phyloP scores from a whole-genome alignment of 2,888 invertebrate species.

The Seira sanloemensis region DNA sequence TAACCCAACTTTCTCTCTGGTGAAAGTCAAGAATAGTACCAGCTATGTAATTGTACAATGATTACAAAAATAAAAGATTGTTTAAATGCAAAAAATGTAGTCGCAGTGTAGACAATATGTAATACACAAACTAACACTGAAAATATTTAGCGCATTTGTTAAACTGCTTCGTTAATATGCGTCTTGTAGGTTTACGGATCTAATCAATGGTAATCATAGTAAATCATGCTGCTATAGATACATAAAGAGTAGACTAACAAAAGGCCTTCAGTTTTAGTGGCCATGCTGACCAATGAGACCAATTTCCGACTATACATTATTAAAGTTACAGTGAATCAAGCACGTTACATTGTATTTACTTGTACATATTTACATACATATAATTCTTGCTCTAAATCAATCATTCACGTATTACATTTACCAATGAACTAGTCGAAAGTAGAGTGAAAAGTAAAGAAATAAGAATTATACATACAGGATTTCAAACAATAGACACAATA shows the following conservation, averaged over 20 bases:
- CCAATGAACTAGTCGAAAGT: neutral
- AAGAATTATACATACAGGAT: too few relatives aligned
- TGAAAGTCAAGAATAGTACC: too few relatives aligned
- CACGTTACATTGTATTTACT: too few relatives aligned
- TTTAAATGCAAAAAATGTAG: neutral
- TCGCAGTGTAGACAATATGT: neutral
- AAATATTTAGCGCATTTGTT: neutral
- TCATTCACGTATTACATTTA: neutral
- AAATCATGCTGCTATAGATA: too few relatives aligned
- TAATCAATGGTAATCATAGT: too few relatives aligned
- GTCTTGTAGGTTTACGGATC: too few relatives aligned
- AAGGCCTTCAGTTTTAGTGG: constrained; percentile 56
- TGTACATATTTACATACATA: constrained; percentile 7
- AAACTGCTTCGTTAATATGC: too few relatives aligned
- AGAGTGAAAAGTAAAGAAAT: too few relatives aligned
- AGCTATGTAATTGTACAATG: neutral
- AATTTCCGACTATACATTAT: constrained; percentile 59
- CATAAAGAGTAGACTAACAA: constrained; percentile 1
- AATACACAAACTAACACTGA: neutral
- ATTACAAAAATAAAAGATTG: neutral
- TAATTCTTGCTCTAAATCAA: neutral
- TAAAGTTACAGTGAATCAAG: too few relatives aligned
- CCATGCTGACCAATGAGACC: constrained; percentile 66
- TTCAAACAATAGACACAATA: too few relatives aligned
- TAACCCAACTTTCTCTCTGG: too few relatives aligned